A percentile compares a stretch with the other conserved stretches of the same genome.
phyloP scores from a whole-genome alignment of 1,140 invertebrate species.

The Macrotrachela quadricornifera region DNA sequence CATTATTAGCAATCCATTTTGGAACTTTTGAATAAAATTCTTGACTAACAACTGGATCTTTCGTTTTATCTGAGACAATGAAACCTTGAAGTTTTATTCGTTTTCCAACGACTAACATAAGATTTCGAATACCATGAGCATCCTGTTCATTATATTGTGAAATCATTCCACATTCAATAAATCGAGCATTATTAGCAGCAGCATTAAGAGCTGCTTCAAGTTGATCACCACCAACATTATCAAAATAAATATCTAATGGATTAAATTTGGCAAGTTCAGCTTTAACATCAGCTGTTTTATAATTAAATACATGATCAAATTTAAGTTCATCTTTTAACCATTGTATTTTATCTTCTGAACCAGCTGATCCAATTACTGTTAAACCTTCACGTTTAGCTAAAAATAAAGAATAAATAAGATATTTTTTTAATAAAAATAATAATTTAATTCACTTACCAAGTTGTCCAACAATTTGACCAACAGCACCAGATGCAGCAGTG shows the following conservation, averaged over 20 bases:
- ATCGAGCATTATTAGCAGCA: not conserved
- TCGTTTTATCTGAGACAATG: too few relatives aligned
- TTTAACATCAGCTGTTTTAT: constrained; percentile 39
- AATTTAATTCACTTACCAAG: constrained; percentile 39
- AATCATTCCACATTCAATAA: constrained; percentile 13
- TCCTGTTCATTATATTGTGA: constrained; percentile 3
- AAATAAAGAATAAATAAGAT: constrained; percentile 9
- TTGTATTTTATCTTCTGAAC: constrained; percentile 44
- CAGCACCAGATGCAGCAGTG: constrained; percentile 35
- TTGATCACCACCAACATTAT: constrained; percentile 37
- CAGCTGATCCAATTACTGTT: constrained; percentile 46
- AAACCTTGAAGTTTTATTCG: too few relatives aligned
- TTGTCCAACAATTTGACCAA: constrained; percentile 49
- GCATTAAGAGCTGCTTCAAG: not conserved
- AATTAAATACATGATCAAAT: constrained; percentile 47
- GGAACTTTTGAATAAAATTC: too few relatives aligned
- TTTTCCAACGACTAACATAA: too few relatives aligned
- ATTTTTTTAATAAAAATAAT: not conserved
- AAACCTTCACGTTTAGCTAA: constrained; percentile 41
- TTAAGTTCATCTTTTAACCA: constrained; percentile 43
- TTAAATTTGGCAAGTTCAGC: constrained; percentile 38
- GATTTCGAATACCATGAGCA: constrained; percentile 17
- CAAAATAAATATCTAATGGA: constrained; percentile 49
- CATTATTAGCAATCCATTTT: too few relatives aligned
- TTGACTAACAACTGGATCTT: too few relatives aligned